Conservation (phyloP, 1,140 invertebrate species). For the Drosophila kohkoa region DNA sequence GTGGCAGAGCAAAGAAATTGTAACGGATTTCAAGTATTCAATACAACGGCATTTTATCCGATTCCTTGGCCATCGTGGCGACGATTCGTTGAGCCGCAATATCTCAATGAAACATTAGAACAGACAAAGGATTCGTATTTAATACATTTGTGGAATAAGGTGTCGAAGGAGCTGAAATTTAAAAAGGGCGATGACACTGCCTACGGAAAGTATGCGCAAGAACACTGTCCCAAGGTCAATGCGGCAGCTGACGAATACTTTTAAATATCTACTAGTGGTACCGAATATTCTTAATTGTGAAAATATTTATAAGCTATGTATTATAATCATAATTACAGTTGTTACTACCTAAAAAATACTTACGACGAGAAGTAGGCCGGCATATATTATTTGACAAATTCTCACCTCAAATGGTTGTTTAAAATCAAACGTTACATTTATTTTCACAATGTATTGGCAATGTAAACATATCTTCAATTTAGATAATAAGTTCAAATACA, state of each 20-base stretch:
- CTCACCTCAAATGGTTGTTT: no score
- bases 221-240: constrained; percentile 3
- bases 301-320: background rate
- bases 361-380: no score
- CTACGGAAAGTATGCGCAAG: background rate
- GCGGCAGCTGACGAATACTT: constrained; percentile 7
- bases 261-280: background rate
- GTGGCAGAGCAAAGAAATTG: background rate
- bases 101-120: background rate
- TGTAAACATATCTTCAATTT: no score
- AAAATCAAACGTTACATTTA: no score
- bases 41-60: background rate
- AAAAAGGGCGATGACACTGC: background rate
- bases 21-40: constrained; percentile 2
- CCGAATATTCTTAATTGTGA: background rate
- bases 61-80: background rate
- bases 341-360: no score
- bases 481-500: no score
- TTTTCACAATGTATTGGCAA: no score
- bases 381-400: no score
- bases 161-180: background rate
- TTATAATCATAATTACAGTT: background rate
- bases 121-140: background rate
- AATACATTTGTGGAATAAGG: constrained; percentile 9
- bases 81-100: background rate